Conservation (phyloP, 2,888 invertebrate species). For the Rambutsinella grinnellia region DNA sequence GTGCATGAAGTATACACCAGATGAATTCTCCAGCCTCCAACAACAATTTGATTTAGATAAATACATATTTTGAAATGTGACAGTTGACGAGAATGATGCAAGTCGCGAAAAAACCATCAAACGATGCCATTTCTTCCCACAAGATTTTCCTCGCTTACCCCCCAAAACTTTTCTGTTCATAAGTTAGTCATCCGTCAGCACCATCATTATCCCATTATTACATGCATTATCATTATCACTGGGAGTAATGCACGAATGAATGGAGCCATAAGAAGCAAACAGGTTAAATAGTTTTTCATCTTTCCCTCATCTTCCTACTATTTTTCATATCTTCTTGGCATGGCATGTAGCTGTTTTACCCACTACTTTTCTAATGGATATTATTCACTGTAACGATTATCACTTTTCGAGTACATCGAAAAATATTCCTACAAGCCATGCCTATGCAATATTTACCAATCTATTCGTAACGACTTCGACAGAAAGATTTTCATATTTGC, state of each 20-base stretch:
- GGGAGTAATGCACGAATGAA: background rate
- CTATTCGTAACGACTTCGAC: background rate
- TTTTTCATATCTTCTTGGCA: constrained; percentile 7
- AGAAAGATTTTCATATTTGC: background rate
- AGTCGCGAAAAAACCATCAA: constrained; percentile 22
- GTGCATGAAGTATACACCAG: too few species aligned
- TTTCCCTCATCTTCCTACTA: background rate
- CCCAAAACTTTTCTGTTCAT: too few species aligned
- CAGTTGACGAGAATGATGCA: constrained; percentile 5
- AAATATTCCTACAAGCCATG: background rate
- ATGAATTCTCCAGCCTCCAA: too few species aligned
- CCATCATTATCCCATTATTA: constrained; percentile 8
- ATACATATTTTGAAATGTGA: too few species aligned
- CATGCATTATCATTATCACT: background rate
- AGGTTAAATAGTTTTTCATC: background rate
- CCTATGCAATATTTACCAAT: background rate
- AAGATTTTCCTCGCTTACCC: too few species aligned
- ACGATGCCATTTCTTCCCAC: constrained; percentile 10
- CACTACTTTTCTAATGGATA: background rate
- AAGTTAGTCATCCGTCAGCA: constrained; percentile 14
- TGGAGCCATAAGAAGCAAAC: background rate
- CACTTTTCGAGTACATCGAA: background rate
- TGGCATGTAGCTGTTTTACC: constrained; percentile 1
- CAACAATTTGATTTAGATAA: too few species aligned
- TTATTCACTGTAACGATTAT: background rate